Evolutionary conservation across 1,140 invertebrate species (phyloP), one percentile per base, ranked within the genome.

Genomic region (Reticulitermes speratus): DNA sequence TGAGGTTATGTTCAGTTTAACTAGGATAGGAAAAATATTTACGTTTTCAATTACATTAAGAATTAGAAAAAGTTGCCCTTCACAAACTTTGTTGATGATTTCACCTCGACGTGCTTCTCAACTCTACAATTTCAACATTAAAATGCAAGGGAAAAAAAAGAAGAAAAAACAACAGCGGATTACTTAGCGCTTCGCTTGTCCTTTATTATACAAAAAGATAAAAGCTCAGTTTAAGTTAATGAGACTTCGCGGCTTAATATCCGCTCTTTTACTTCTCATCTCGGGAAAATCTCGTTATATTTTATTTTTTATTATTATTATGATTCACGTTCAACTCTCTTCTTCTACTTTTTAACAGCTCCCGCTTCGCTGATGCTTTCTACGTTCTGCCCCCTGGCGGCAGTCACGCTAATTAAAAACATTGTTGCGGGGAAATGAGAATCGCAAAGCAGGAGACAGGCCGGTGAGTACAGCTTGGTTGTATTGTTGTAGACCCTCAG

Each of bases 391-490:
- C 91, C 90, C 91, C 87, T 88, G 90, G 89, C 88, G 90, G 89
- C 90, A 89, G 91, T 91, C 91, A 91, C 91, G 90, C 91, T 91
- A 92, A 91, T 92, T 92, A 92, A 91, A 91, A 91, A 91, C 91
- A 91, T 91, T 91, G 91, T 91, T 91, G 91, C 89, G 91, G 91
- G 90, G 90, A 82, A 21, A 82, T 32, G 85, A 55, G 44, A 55
- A 55, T 48, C 44, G n/a, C 48, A 14, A 38, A 25, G 9, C 19
- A 3, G 38, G 82, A 21, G 82, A 44, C 82, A n/a, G 38, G 11
- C n/a, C n/a, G 65, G 65, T 75, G 30, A 75, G 65, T 75, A 75
- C 65, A 75, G 65, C n/a, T 25, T 9, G 65, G 65, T 6, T 25
- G 5, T 11, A 75, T 16, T 75, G 8, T 30, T 75, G n/a, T 75